Evolutionary conservation across 2,797 vertebrate genomes (phyloP), one percentile per base, ranked within the genome.

Genomic region (Eospalax fontanierii): DNA sequence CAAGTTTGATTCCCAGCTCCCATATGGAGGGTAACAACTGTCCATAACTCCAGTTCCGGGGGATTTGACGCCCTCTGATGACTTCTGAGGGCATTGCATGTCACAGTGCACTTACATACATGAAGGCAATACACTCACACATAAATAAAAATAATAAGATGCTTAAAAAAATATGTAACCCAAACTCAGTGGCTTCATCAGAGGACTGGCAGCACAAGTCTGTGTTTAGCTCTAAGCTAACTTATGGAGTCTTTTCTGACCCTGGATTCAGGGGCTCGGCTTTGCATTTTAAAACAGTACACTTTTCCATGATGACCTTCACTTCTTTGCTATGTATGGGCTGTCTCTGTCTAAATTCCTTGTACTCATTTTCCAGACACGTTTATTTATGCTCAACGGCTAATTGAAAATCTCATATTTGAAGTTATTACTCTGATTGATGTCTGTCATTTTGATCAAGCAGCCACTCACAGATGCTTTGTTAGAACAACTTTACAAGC

Each of bases 351-450:
- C 94, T 97, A 96, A 98, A 98, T 97, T 97, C 97, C 97, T 97
- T 98, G 98, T 98, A 98, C 97, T 98, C 97, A 98, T 98, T 98
- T 98, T 98, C 97, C 95, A 98, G 98, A 98, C 97, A 57, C 96
- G 71, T 98, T 98, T 98, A 98, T 99, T 99, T 98, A 98, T 98
- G 98, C 98, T 98, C 98, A 84, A 97, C 98, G 28, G n/a, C 98
- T 99, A 98, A 98, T 98, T 98, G 98, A 98, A 98, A 98, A 97
- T 97, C 98, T 98, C 98, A 98, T 98, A 98, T 98, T 98, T 98
- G 98, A 98, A 98, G 98, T 98, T 98, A 98, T 98, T 98, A 98
- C 98, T 98, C 98, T 99, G 98, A 99, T 98, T 98, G 98, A 98
- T 98, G 98, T 98, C 97, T 98, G 98, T 98, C 98, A 98, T 98